Percentiles rank a stretch among this genome's conserved stretches.
Conservation (phyloP, 2,113 vertebrate genomes). For the Capricornis sumatraensis region DNA sequence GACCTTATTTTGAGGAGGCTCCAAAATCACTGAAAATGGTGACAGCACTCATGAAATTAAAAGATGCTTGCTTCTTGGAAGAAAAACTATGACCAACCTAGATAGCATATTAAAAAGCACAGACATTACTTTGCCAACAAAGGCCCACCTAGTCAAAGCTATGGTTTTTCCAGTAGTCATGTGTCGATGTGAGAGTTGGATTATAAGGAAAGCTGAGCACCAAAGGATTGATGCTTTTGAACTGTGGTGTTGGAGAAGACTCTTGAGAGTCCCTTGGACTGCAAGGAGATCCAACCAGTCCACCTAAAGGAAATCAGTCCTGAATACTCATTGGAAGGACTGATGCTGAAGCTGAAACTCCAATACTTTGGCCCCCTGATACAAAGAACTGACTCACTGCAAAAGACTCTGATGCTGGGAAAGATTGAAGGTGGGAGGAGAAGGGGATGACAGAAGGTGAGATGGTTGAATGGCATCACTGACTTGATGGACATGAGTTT, state of each 20-base stretch:
- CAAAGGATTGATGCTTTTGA: not conserved
- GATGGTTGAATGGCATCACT: not conserved
- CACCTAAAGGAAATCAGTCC: not conserved
- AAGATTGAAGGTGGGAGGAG: not conserved
- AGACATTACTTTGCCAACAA: not conserved
- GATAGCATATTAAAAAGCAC: not conserved
- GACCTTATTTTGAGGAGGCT: not conserved
- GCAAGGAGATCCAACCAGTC: not conserved
- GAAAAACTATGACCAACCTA: not conserved
- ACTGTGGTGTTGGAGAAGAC: not conserved
- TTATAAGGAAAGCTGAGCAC: not conserved
- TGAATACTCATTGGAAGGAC: not conserved
- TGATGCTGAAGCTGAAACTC: not conserved
- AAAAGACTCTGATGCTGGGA: not conserved
- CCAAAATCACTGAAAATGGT: not conserved
- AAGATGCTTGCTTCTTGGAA: not conserved
- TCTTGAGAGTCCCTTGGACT: not conserved
- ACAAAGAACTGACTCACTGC: not conserved
- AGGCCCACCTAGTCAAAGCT: not conserved
- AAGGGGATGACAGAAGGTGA: not conserved
- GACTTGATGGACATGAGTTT: not conserved
- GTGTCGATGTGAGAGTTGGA: not conserved
- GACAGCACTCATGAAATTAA: not conserved
- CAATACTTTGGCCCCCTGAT: not conserved
- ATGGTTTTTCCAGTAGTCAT: not conserved